phyloP scores from a whole-genome alignment of 2,797 vertebrate species.

The Scyliorhinus canicula region DNA sequence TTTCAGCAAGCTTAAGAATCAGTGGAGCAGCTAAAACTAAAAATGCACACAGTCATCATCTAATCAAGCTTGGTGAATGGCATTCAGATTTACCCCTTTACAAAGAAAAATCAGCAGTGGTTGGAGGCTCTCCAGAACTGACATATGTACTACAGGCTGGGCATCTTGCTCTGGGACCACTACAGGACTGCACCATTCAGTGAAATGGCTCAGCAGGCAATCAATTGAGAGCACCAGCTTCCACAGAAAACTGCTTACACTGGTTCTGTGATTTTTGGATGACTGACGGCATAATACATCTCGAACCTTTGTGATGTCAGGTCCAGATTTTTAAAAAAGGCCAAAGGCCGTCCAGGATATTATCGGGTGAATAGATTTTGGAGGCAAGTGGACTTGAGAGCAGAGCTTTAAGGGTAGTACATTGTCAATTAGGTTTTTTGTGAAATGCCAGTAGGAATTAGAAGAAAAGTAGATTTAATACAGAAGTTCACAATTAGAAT shows the following conservation, averaged over 20 bases:
- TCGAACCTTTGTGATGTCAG: background rate
- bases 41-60: background rate
- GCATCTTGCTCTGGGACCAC: slow-evolving; percentile 5
- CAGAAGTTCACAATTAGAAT: no score
- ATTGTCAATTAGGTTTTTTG: background rate
- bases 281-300: background rate
- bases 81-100: slow-evolving; percentile 3
- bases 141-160: slow-evolving; percentile 22
- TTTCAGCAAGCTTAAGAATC: slow-evolving; percentile 5
- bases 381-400: background rate
- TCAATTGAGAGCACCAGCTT: background rate
- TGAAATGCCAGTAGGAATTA: background rate
- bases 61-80: background rate
- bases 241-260: background rate
- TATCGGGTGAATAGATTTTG: background rate
- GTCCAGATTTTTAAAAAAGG: background rate
- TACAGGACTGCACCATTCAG: background rate
- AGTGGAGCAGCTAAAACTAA: background rate
- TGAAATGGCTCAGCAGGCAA: background rate
- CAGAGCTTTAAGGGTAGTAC: background rate
- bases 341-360: background rate
- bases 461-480: background rate
- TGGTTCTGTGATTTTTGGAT: slow-evolving; percentile 12
- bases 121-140: slow-evolving; percentile 21
- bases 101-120: slow-evolving; percentile 20